Evolutionary conservation across 2,113 vertebrate genomes (phyloP).

Genomic region (Plotosus lineatus): DNA sequence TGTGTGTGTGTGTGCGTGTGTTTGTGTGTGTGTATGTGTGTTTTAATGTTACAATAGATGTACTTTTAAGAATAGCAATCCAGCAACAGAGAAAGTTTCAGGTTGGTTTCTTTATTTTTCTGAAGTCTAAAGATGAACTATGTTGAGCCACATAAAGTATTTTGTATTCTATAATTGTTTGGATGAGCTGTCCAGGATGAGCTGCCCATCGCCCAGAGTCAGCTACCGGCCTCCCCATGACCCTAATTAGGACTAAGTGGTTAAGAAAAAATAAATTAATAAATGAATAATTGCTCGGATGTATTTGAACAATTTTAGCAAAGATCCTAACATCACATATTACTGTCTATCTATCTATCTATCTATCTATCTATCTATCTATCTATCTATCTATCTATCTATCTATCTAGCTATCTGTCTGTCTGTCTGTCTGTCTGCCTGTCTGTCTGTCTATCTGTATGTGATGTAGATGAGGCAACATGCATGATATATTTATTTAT

Average conservation of each 20-base stretch:
- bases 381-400: constrained; percentile 7
- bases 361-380: constrained; percentile 4
- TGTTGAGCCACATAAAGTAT: not conserved
- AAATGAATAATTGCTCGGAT: no score
- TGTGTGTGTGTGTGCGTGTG: no score
- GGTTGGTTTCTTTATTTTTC: not conserved
- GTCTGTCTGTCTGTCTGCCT: not conserved
- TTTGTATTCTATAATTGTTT: not conserved
- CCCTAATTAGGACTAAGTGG: no score
- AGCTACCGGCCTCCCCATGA: no score
- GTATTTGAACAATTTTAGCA: no score
- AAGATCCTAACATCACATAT: no score
- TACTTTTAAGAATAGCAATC: not conserved
- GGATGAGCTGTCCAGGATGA: no score
- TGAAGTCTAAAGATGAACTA: not conserved
- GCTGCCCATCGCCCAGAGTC: no score
- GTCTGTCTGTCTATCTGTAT: constrained; percentile 7
- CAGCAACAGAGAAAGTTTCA: not conserved
- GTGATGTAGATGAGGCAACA: no score
- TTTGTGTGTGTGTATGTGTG: no score
- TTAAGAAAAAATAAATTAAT: no score
- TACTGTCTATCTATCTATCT: no score
- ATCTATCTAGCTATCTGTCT: not conserved
- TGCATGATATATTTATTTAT: not conserved
- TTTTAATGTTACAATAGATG: not conserved